Evolutionary conservation across 2,113 vertebrate species (phyloP).

Genomic region (Pangasianodon gigas): DNA sequence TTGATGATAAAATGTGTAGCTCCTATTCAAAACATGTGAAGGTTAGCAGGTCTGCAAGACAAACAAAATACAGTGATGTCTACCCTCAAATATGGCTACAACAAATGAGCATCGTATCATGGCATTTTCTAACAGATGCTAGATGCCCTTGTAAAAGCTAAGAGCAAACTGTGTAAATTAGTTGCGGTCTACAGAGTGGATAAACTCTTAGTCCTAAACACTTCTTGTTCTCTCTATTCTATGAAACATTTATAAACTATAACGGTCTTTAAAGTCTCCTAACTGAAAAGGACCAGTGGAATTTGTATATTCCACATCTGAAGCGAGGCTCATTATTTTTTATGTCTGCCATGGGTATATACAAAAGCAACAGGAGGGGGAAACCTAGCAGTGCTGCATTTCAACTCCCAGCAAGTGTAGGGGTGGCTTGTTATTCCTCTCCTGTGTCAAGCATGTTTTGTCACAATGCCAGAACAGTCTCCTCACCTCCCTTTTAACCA

Average conservation of each 20-base stretch:
- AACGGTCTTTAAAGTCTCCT: not conserved
- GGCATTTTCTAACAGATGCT: not conserved
- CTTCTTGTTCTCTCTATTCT: not conserved
- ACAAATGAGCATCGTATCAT: not conserved
- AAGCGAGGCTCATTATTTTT: conserved; percentile 44
- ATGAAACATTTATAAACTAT: conserved; percentile 1
- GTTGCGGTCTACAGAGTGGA: not conserved
- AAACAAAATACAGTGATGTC: not conserved
- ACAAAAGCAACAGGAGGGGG: conserved; percentile 41
- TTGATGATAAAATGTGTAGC: not conserved
- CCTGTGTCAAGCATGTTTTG: conserved; percentile 24
- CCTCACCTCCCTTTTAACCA: not conserved
- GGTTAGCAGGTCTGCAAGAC: not conserved
- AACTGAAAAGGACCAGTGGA: not conserved
- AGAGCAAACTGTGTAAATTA: not conserved
- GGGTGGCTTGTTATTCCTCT: conserved; percentile 37
- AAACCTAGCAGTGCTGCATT: conserved; percentile 48
- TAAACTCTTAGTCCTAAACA: not conserved
- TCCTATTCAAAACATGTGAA: not conserved
- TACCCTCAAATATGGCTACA: not conserved
- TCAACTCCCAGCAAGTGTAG: conserved; percentile 30
- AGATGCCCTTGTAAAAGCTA: not conserved
- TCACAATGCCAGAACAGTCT: conserved; percentile 18
- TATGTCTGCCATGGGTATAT: conserved; percentile 44
- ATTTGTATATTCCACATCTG: conserved; percentile 12